A percentile compares a stretch with the other conserved stretches of the same genome.
These are phyloP conservation scores for Tridacna gigas DNA, from an alignment of 2,888 invertebrate genomes.

Conservation along the genomic window DNA sequence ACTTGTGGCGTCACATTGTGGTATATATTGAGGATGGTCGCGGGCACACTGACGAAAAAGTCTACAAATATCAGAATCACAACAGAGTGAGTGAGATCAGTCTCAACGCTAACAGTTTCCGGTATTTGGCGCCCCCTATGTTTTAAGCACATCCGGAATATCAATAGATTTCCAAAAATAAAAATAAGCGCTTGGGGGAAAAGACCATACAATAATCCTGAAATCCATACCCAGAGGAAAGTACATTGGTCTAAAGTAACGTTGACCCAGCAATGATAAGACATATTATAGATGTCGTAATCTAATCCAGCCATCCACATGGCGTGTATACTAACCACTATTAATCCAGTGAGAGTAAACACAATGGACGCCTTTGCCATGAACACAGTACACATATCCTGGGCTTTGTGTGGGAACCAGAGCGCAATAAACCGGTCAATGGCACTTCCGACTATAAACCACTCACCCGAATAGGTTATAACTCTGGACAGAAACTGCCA, in stretches of 20 bases:
- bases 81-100: conserved; percentile 61
- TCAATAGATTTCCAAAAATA: conserved; percentile 65
- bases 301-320: conserved; percentile 75
- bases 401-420: conserved; percentile 70
- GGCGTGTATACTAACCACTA: conserved; percentile 78
- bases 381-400: conserved; percentile 75
- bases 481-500: conserved; percentile 75
- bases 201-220: conserved; percentile 73
- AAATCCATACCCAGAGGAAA: conserved; percentile 76
- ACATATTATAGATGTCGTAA: not conserved
- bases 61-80: conserved; percentile 57
- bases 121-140: conserved; percentile 55
- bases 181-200: conserved; percentile 74
- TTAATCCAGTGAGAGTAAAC: conserved; percentile 71
- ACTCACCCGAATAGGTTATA: conserved; percentile 73
- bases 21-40: conserved; percentile 33
- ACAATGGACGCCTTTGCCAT: conserved; percentile 73
- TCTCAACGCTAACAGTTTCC: conserved; percentile 47
- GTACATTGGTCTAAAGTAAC: not conserved
- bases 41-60: conserved; percentile 63
- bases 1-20: not conserved
- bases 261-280: not conserved
- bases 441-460: conserved; percentile 77
- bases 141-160: conserved; percentile 63
- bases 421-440: conserved; percentile 75